Evolutionary conservation across 2,888 invertebrate species (phyloP).

Genomic region (Hybos culiciformis): DNA sequence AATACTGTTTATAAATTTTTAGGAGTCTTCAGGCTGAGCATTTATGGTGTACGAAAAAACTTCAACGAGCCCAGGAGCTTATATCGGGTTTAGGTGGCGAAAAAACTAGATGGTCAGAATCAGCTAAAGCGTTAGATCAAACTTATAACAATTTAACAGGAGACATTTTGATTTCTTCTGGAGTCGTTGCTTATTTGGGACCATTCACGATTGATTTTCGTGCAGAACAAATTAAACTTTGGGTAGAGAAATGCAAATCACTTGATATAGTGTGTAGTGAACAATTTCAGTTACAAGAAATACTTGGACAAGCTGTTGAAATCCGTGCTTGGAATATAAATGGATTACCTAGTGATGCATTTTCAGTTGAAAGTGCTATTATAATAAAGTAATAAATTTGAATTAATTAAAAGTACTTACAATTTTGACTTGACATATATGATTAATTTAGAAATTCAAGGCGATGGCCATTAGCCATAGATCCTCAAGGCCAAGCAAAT

Average conservation of each 20-base stretch:
- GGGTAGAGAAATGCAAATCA: constrained; percentile 56
- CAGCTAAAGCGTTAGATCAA: constrained; percentile 54
- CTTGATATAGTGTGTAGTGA: constrained; percentile 57
- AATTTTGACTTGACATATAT: neutral
- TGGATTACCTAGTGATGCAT: constrained; percentile 76
- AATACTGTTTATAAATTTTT: neutral
- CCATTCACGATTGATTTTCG: constrained; percentile 70
- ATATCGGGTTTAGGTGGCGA: constrained; percentile 87
- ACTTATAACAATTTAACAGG: constrained; percentile 64
- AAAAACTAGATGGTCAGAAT: constrained; percentile 72
- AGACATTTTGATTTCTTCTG: constrained; percentile 80
- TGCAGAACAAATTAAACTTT: constrained; percentile 50
- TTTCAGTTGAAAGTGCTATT: constrained; percentile 84
- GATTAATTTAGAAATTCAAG: constrained; percentile 54
- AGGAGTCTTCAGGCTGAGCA: constrained; percentile 54
- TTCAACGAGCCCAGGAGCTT: constrained; percentile 82
- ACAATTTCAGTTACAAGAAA: constrained; percentile 61
- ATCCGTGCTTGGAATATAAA: constrained; percentile 85
- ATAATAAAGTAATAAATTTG: constrained; percentile 59
- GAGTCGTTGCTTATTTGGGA: constrained; percentile 82
- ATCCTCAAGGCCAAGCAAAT: constrained; percentile 89
- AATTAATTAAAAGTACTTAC: neutral
- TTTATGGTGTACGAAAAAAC: constrained; percentile 71
- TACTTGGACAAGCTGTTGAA: constrained; percentile 75
- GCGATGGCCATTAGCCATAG: constrained; percentile 88